Evolutionary conservation across 2,797 vertebrate species (phyloP), one percentile per base, ranked within the genome.

Genomic region (Danio kyathit): DNA sequence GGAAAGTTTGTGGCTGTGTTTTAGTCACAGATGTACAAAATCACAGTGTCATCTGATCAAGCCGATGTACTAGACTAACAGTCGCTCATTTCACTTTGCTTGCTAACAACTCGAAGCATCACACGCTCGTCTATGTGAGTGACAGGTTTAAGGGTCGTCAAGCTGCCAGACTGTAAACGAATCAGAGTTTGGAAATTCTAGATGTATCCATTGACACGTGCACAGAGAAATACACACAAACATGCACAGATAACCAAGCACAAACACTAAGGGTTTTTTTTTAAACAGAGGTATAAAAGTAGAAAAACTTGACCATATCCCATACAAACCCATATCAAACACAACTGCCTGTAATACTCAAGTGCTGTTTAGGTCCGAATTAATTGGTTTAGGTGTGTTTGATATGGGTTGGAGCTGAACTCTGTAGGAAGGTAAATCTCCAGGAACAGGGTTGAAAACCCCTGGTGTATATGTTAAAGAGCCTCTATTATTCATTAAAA

Each of bases 101-200:
- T 44, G 29, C 8, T 43, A 61, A 61, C 46, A 66, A 38, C 13
- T n/a, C 51, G 54, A 71, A 54, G 16, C 40, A 56, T 76, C 40
- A 52, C 61, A 54, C n/a, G 21, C 6, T 48, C 44, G 38, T 74
- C 21, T 74, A 10, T 11, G 7, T 51, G 59, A 76, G 17, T 76
- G 40, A 56, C 74, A 66, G 49, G 46, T 66, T 56, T 66, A 66
- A 44, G 61, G 51, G 74, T 65, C 14, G 11, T n/a, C 21, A 10
- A 51, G 63, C 41, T 2, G 13, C 57, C 49, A 80, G 64, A 56
- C 49, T 61, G 66, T 6, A 54, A n/a, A 44, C 46, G 17, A 64
- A 46, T 10, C 6, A 64, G 14, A 40, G 14, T 54, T 54, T 38
- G 69, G 48, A 49, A n/a, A 29, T 21, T 56, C 40, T 9, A 46